Conservation (phyloP, 1,140 invertebrate genomes). For the Zophobas morio region DNA sequence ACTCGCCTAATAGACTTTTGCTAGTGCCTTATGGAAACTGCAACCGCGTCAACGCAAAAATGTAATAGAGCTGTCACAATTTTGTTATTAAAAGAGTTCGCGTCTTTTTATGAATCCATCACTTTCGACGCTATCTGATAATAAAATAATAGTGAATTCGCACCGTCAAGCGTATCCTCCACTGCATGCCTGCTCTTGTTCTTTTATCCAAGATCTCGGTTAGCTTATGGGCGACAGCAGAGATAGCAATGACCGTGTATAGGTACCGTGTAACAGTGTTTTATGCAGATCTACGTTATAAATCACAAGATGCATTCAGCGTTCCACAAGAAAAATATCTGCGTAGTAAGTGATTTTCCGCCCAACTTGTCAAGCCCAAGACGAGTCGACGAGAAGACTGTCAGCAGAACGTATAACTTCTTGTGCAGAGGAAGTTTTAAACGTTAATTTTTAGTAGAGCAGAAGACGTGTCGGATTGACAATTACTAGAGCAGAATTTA, state of each 20-base stretch:
- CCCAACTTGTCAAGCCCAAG: conserved; percentile 9
- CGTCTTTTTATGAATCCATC: too few species aligned
- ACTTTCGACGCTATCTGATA: too few species aligned
- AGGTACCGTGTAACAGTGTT: conserved; percentile 48
- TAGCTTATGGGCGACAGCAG: conserved; percentile 16
- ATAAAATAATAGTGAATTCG: background rate
- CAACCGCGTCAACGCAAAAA: background rate
- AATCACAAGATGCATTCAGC: conserved; percentile 37
- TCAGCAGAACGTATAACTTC: too few species aligned
- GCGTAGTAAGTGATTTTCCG: conserved; percentile 26
- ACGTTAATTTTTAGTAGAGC: too few species aligned
- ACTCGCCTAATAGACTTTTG: background rate
- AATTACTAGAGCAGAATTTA: too few species aligned
- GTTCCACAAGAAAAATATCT: conserved; percentile 11
- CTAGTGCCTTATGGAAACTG: background rate
- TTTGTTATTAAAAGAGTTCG: too few species aligned
- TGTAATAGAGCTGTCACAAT: background rate
- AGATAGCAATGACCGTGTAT: conserved; percentile 48
- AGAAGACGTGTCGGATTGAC: too few species aligned
- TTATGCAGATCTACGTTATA: conserved; percentile 49
- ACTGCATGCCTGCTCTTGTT: conserved; percentile 25
- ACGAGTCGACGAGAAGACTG: background rate
- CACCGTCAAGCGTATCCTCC: background rate
- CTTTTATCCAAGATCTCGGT: conserved; percentile 35
- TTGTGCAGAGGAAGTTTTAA: too few species aligned